These are phyloP conservation scores for Hystrix cristata DNA, from an alignment of 2,113 vertebrate species.

Conservation along the genomic window DNA sequence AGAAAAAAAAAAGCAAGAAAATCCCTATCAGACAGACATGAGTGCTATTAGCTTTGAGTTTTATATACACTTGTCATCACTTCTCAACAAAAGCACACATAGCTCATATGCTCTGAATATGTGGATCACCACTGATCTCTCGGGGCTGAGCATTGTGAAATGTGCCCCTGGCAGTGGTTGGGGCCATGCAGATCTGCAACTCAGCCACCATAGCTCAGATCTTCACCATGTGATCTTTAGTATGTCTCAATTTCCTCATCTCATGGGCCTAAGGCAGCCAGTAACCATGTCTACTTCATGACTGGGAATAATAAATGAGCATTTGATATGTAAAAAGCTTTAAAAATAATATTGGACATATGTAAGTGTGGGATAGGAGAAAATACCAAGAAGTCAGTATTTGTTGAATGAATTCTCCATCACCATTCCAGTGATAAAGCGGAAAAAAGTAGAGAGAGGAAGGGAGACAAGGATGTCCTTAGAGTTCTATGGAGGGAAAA, in stretches of 20 bases:
- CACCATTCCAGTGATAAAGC: background rate
- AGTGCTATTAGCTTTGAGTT: background rate
- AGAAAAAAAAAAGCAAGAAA: background rate
- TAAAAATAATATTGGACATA: background rate
- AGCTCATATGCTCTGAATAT: rapidly evolving
- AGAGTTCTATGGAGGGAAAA: background rate
- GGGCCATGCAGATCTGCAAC: rapidly evolving
- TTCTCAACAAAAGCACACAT: background rate
- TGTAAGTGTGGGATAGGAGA: background rate
- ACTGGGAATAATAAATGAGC: background rate
- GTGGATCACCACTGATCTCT: background rate
- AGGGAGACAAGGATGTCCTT: background rate
- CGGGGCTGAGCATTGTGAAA: background rate
- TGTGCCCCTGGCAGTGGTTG: background rate
- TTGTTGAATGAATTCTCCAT: background rate
- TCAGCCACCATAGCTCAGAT: background rate
- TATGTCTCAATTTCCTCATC: background rate
- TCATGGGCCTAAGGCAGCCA: no score
- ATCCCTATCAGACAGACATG: background rate
- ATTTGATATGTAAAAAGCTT: background rate
- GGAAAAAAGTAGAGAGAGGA: background rate
- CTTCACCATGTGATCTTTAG: background rate
- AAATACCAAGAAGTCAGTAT: background rate
- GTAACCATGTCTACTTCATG: background rate
- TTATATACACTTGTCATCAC: background rate